A percentile compares a stretch with the other conserved stretches of the same genome.
phyloP scores from a whole-genome alignment of 53 echinoderm and acorn worm genomes.

The Astropecten irregularis region DNA sequence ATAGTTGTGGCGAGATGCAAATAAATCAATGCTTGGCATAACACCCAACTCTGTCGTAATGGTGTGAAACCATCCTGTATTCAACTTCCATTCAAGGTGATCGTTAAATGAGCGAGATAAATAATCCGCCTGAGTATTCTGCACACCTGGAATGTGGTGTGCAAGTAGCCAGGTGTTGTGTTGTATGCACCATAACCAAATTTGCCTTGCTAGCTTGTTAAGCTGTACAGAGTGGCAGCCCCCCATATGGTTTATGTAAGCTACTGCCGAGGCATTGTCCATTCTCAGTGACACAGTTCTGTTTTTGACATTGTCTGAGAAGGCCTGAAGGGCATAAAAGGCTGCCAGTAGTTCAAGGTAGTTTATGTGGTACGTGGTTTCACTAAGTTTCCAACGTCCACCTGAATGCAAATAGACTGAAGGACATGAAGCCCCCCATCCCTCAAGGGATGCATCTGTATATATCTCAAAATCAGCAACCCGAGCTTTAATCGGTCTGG shows the following conservation, averaged over 20 bases:
- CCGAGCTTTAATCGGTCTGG: not conserved
- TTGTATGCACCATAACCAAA: slow-evolving; percentile 6
- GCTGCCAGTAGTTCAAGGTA: slow-evolving; percentile 13
- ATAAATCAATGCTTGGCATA: not conserved
- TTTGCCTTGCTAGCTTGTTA: not conserved
- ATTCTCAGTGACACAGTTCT: not conserved
- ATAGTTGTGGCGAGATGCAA: slow-evolving; percentile 25
- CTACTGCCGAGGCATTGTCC: slow-evolving; percentile 11
- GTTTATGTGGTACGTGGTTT: not conserved
- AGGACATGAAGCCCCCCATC: slow-evolving; percentile 10
- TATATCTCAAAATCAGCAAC: slow-evolving; percentile 3
- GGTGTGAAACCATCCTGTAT: not conserved
- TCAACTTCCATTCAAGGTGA: slow-evolving; percentile 11
- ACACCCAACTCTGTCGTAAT: not conserved
- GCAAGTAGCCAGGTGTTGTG: not conserved
- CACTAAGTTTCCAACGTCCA: slow-evolving; percentile 5
- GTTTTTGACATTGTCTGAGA: not conserved
- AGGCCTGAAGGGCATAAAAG: slow-evolving; percentile 4
- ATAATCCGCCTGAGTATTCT: not conserved
- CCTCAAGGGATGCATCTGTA: slow-evolving; percentile 5
- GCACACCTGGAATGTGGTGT: slow-evolving; percentile 14
- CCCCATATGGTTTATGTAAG: slow-evolving; percentile 33
- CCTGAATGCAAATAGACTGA: not conserved
- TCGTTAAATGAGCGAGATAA: not conserved
- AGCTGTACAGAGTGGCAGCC: not conserved